Conservation (phyloP, 37 sponge, comb jelly and placozoan genomes). For the Diacarnus erythraeanus region DNA sequence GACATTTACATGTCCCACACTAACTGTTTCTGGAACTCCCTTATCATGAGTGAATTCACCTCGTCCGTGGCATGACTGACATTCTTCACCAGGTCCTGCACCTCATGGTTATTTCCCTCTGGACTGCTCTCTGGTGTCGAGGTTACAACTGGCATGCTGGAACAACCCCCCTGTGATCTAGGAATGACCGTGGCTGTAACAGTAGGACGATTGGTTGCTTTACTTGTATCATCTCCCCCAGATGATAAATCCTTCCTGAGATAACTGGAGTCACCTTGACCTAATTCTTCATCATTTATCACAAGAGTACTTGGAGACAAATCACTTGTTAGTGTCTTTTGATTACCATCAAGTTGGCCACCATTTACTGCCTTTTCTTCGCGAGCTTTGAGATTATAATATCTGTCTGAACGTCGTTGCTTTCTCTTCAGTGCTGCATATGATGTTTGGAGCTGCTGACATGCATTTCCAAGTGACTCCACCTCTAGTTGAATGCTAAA, state of each 20-base stretch:
- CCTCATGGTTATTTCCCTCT: neutral
- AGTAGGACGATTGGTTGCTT: neutral
- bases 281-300: neutral
- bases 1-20: slow-evolving; percentile 5
- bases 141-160: neutral
- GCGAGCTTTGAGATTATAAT: slow-evolving; percentile 37
- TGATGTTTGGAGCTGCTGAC: slow-evolving; percentile 32
- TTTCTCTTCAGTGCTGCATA: slow-evolving; percentile 34
- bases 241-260: neutral
- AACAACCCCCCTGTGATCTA: neutral
- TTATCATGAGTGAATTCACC: slow-evolving; percentile 26
- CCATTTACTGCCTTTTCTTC: neutral
- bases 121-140: neutral
- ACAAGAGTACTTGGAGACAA: neutral
- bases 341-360: neutral
- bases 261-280: neutral
- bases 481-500: slow-evolving; percentile 59
- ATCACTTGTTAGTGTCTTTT: neutral
- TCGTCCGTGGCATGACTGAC: slow-evolving; percentile 37
- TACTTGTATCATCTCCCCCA: neutral
- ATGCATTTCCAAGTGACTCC: slow-evolving; percentile 52
- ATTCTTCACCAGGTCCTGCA: slow-evolving; percentile 23
- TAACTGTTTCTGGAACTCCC: slow-evolving; percentile 20
- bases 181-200: slow-evolving; percentile 18
- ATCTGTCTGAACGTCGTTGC: slow-evolving; percentile 68